Evolutionary conservation across 2,888 invertebrate genomes (phyloP), one percentile per base, ranked within the genome.

Genomic region (Leptinotarsa tumamoca): DNA sequence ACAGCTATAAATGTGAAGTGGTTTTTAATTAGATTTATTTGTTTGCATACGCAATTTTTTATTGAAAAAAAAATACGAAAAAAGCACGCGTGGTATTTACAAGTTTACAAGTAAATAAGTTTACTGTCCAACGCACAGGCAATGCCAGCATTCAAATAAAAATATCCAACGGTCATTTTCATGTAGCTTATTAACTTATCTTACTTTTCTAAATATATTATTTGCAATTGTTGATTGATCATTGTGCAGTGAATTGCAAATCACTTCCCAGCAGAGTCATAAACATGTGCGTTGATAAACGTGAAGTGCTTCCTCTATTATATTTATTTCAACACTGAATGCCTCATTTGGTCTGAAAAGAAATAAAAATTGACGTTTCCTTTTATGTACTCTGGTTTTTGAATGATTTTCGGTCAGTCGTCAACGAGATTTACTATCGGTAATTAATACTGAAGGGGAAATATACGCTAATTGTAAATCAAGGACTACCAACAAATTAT

Each of bases 201-300:
- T 33, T 33, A 33, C 17, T 43, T 33, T 33, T 63, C n/a, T 33
- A n/a, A 63, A 63, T 63, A 63, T 33, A 63, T 63, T 33, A 10
- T 58, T 18, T 33, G n/a, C 7, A 63, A 63, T 63, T 63, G n/a
- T 7, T 63, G 18, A 33, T 43, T n/a, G 63, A 63, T 17, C 18
- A 10, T 7, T 43, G 43, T 33, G n/a, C 63, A n/a, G 17, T 63
- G 4, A n/a, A 63, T 63, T 63, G 33, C 15, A 43, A 33, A 43
- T 43, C 5, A 63, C 43, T 63, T 63, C 43, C 63, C 63, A 21
- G n/a, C 43, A 63, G 43, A n/a, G 4, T 33, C 63, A 63, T 63
- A 63, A 63, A 43, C 63, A 63, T 63, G 43, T 33, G 63, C 63
- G 27, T 63, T 63, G 33, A 43, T 63, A 63, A 63, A 63, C 43